Evolutionary conservation across 1,140 invertebrate species (phyloP).

Genomic region (Liolophura sinensis): DNA sequence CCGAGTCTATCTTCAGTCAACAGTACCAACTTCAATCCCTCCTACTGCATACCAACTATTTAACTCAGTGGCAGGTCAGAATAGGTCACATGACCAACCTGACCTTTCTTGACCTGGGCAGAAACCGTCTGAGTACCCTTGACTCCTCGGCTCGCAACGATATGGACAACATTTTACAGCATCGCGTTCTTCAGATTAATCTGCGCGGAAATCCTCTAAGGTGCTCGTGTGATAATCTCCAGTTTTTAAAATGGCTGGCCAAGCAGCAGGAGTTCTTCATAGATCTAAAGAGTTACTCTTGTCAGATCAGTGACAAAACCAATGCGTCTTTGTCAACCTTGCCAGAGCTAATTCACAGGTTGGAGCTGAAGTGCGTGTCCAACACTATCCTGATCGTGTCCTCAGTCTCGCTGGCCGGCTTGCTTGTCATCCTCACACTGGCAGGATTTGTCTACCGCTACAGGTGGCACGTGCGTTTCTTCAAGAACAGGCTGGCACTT

Average conservation of each 20-base stretch:
- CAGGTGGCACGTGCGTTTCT: slow-evolving; percentile 21
- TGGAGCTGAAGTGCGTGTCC: not conserved
- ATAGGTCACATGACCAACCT: no score
- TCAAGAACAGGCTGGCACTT: slow-evolving; percentile 14
- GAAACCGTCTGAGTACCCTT: no score
- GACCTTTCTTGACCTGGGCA: no score
- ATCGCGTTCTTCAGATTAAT: no score
- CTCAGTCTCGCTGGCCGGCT: not conserved
- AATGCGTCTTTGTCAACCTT: not conserved
- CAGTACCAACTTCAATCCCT: no score
- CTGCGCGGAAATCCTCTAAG: not conserved
- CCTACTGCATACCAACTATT: no score
- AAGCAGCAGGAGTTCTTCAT: not conserved
- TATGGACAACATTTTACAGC: no score
- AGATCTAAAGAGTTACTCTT: not conserved
- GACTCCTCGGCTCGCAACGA: no score
- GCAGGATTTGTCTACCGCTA: slow-evolving; percentile 11
- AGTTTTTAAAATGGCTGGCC: slow-evolving; percentile 4
- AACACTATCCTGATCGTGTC: not conserved
- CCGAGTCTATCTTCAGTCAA: no score
- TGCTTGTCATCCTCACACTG: no score
- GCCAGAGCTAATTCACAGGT: not conserved
- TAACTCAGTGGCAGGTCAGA: no score
- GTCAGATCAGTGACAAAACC: not conserved
- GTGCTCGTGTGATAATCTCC: slow-evolving; percentile 4